Evolutionary conservation across 2,888 invertebrate genomes (phyloP).

Genomic region (Nymphalis polychloros): DNA sequence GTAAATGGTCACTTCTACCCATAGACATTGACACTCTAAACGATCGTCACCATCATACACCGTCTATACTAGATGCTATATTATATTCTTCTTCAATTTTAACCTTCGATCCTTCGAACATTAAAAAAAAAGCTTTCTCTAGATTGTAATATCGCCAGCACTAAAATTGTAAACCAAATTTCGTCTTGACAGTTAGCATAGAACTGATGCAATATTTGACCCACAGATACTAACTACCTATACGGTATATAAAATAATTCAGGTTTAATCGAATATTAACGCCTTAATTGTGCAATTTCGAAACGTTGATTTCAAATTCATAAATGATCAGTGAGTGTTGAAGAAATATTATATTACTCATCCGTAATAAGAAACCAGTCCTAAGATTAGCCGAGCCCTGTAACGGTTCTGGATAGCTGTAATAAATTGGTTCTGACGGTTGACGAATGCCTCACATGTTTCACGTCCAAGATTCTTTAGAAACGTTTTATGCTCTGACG

Average conservation of each 20-base stretch:
- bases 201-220: too few species aligned
- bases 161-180: neutral
- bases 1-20: too few species aligned
- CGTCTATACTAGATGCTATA: neutral
- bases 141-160: neutral
- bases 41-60: too few species aligned
- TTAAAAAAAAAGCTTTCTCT: too few species aligned
- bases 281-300: neutral
- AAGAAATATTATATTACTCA: constrained; percentile 19
- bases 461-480: constrained; percentile 14
- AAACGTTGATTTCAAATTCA: neutral
- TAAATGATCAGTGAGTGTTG: constrained; percentile 11
- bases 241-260: too few species aligned
- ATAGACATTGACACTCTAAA: too few species aligned
- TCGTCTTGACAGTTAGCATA: too few species aligned
- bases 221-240: too few species aligned
- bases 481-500: neutral
- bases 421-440: constrained; percentile 54
- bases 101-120: too few species aligned
- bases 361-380: constrained; percentile 31
- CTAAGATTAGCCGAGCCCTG: constrained; percentile 44
- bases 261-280: too few species aligned
- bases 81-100: neutral
- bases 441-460: constrained; percentile 36
- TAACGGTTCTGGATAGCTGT: constrained; percentile 60